phyloP scores from a whole-genome alignment of 2,888 invertebrate species.

The Eupithecia vulgata region DNA sequence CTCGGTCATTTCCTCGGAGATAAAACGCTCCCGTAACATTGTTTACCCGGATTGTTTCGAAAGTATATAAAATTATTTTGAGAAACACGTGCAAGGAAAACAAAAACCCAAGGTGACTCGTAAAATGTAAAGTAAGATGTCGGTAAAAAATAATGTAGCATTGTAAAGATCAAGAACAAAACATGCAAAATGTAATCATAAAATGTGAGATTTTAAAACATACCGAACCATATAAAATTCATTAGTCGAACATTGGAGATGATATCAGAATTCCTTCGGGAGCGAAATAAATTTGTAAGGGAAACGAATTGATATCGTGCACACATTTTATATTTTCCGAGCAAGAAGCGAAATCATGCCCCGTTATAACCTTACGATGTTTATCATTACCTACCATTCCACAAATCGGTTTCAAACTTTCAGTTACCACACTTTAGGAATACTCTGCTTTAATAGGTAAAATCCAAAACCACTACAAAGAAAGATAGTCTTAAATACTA shows the following conservation, averaged over 20 bases:
- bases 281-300: constrained; percentile 55
- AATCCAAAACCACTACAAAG: constrained; percentile 11
- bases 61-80: constrained; percentile 46
- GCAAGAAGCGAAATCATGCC: constrained; percentile 46
- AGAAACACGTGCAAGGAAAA: constrained; percentile 20
- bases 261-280: constrained; percentile 44
- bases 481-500: constrained; percentile 5
- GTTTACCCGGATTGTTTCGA: constrained; percentile 48
- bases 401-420: constrained; percentile 43
- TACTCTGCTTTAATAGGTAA: background rate
- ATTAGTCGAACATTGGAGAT: constrained; percentile 41
- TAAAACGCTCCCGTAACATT: constrained; percentile 47
- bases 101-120: constrained; percentile 23
- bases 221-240: constrained; percentile 30
- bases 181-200: constrained; percentile 8
- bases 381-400: constrained; percentile 46
- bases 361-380: constrained; percentile 43
- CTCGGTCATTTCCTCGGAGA: constrained; percentile 52
- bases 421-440: background rate
- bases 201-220: constrained; percentile 19
- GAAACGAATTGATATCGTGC: constrained; percentile 60
- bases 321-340: constrained; percentile 60
- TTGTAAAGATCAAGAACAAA: constrained; percentile 16
- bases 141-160: background rate
- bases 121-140: constrained; percentile 17